Base-by-base conservation (phyloP, 2,797 vertebrate genomes). In the Sebastiscus tertius region DNA sequence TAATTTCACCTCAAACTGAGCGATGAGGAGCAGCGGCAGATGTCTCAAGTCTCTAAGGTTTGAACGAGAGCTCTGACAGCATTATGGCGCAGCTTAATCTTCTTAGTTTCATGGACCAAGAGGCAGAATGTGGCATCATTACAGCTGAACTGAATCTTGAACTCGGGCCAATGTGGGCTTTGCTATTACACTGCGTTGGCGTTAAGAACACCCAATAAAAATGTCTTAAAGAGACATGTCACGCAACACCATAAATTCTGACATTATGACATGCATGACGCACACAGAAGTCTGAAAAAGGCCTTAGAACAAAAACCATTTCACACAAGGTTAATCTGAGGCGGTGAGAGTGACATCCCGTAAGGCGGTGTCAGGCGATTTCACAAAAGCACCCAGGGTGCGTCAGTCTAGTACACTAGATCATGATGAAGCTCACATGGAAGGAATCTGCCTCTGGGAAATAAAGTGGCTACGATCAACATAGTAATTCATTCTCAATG, bases 401-500 rank as follows among this genome's bases (percentile, higher is more conserved):
- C 55, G 52, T 62, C 56, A n/a, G 62, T 81, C 54, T 60, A 34
- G 60, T 46, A 31, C 62, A 56, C 42, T 27, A 75, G 80, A 75
- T 64, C 66, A 77, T 73, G 74, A 86, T 77, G 63, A 85, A 63
- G 61, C 61, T 56, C 27, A 18, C 0, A 65, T n/a, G 52, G 67
- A 84, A 52, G 29, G 56, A 76, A 80, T 80, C 60, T 54, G 77
- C 81, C 76, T 80, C 60, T 77, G 67, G 75, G 82, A 83, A 82
- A 88, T 59, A 65, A 87, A 85, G 63, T 68, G 64, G 55, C 56
- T 39, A 71, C 22, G 9, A 82, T 87, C 77, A 77, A 74, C 62
- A 60, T 74, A 74, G 76, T 74, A 84, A 64, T 78, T 75, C 64
- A 71, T 60, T 56, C 34, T 72, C 22, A 34, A 24, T 79, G 74